Evolutionary conservation across 2,113 vertebrate species (phyloP).

Genomic region (Poeciliopsis occidentalis): DNA sequence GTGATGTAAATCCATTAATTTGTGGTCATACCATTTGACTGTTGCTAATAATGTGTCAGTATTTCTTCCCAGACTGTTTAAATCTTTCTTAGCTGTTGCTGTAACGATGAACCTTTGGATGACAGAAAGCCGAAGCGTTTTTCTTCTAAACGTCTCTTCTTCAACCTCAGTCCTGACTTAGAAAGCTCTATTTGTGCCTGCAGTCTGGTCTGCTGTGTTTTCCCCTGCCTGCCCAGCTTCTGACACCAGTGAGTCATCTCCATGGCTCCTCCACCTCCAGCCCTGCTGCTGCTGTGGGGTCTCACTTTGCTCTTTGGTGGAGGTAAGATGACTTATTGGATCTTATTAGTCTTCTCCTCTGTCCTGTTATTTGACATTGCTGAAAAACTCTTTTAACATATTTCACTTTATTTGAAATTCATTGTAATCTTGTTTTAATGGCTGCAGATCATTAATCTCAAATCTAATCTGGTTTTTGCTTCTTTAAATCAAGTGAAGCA

Average conservation of each 20-base stretch:
- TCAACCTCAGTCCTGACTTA: neutral
- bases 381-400: neutral
- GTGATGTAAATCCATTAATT: neutral
- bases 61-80: neutral
- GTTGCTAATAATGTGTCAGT: neutral
- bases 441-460: neutral
- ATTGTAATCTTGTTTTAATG: neutral
- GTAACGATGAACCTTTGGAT: neutral
- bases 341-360: neutral
- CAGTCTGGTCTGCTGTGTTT: conserved; percentile 28
- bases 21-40: neutral
- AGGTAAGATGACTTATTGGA: conserved; percentile 32
- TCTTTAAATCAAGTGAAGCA: neutral
- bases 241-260: conserved; percentile 7
- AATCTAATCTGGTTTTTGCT: neutral
- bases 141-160: neutral
- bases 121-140: neutral
- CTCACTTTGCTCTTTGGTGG: conserved; percentile 7
- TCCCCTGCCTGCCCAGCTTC: neutral
- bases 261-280: conserved; percentile 48
- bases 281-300: conserved; percentile 26
- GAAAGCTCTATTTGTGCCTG: neutral
- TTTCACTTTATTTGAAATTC: neutral
- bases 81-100: neutral
- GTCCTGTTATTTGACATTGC: neutral